Base-by-base conservation (phyloP, 2,888 invertebrate species). In the Sminthurinus aureus region DNA sequence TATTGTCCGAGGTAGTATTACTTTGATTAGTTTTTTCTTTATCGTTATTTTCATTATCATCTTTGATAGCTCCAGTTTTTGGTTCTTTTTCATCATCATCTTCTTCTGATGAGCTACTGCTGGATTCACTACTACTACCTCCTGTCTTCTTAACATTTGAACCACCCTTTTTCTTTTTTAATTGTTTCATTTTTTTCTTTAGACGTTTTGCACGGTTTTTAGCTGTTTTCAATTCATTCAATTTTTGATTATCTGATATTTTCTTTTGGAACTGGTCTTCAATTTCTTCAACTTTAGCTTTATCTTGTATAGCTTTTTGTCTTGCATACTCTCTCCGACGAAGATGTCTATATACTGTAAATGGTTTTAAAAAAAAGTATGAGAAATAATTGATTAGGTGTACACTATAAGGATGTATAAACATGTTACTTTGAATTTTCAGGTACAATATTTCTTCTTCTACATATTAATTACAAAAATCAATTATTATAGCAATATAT, bases 271-370 rank as follows among this genome's bases (percentile, higher is more conserved):
- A 98, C 82, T 95, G 96, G 9, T 94, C 94, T 90, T 98, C 96
- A 80, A 95, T 90, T 85, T 94, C 93, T 90, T 98, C 97, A 15
- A 81, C 64, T 91, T 94, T 94, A 89, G 95, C 95, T 91, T 95
- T 95, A 89, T 96, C 96, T 89, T 96, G 95, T 89, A 98, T 96
- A 90, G 94, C 95, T 90, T 98, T 98, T 90, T 98, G 97, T 83
- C 99, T 92, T 0, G 98, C 96, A 91, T 98, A 98, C 91, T 99
- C 99, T 90, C 99, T 96, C 84, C 99, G 92, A 77, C 99, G 92
- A 73, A 99, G 92, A 91, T 99, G 98, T 85, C 99, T 93, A 90
- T 99, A 99, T 0, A 99, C 38, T 38, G 38, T 38, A 38, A 38
- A n/a, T n/a, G n/a, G n/a, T 38, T 38, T 38, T 1, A 38, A 38